A percentile compares a stretch with the other conserved stretches of the same genome.
These are phyloP conservation scores for Gryllus longicercus DNA, from an alignment of 2,888 invertebrate genomes.

Conservation along the genomic window DNA sequence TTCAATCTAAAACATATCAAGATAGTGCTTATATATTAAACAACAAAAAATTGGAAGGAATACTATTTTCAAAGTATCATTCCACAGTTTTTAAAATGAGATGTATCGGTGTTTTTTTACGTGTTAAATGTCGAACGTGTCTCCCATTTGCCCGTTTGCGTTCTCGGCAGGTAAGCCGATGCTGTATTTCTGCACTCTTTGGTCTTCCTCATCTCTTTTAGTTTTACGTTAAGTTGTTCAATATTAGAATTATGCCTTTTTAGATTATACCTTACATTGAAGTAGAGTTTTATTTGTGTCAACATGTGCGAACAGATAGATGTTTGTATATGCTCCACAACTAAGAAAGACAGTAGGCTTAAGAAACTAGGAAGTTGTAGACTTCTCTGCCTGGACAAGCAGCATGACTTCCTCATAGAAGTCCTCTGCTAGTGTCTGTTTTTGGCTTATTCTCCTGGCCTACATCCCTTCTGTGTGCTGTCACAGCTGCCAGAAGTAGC, in stretches of 20 bases:
- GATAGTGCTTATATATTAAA: conserved; percentile 39
- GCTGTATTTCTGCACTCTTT: conserved; percentile 33
- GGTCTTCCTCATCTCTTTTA: conserved; percentile 34
- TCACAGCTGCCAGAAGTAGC: not conserved
- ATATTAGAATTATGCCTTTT: conserved; percentile 20
- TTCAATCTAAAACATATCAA: conserved; percentile 39
- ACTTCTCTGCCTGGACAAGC: conserved; percentile 6
- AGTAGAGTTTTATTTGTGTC: conserved; percentile 18
- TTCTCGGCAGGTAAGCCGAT: conserved; percentile 27
- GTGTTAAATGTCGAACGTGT: conserved; percentile 35
- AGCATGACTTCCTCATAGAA: not conserved
- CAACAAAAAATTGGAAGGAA: conserved; percentile 36
- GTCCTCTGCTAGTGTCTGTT: conserved; percentile 5
- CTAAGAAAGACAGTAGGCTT: conserved; percentile 36
- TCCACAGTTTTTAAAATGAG: conserved; percentile 37
- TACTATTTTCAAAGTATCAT: conserved; percentile 39
- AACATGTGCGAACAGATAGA: conserved; percentile 24
- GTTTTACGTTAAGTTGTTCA: conserved; percentile 18
- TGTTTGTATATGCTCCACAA: conserved; percentile 26
- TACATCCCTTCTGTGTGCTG: conserved; percentile 5
- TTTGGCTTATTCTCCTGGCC: not conserved
- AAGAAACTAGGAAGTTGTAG: conserved; percentile 22
- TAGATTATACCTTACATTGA: not conserved
- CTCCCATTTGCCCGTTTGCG: conserved; percentile 25
- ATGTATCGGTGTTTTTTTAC: conserved; percentile 37